Evolutionary conservation across 2,888 invertebrate species (phyloP).

Genomic region (Bruchidius siliquastri): DNA sequence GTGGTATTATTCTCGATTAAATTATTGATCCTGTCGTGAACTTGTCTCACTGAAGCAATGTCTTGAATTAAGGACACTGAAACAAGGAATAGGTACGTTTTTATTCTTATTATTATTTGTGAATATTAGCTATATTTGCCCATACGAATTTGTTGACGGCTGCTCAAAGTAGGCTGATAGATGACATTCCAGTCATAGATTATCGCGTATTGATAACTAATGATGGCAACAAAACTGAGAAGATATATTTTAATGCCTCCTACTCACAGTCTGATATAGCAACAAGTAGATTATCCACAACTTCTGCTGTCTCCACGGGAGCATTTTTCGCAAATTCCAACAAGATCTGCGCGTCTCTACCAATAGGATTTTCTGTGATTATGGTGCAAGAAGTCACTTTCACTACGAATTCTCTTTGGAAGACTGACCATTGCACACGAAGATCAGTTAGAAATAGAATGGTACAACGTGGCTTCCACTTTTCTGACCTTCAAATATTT

Average conservation of each 20-base stretch:
- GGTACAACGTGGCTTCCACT: slow-evolving; percentile 66
- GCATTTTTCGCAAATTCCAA: slow-evolving; percentile 50
- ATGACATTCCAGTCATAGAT: too few species aligned
- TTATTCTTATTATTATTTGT: too few species aligned
- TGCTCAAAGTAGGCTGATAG: too few species aligned
- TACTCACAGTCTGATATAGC: slow-evolving; percentile 45
- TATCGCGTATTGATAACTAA: too few species aligned
- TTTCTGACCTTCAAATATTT: slow-evolving; percentile 49
- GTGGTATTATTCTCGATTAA: slow-evolving; percentile 43
- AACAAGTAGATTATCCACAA: slow-evolving; percentile 36
- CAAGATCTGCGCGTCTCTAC: slow-evolving; percentile 57
- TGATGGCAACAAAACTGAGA: too few species aligned
- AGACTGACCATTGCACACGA: slow-evolving; percentile 57
- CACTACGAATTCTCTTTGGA: slow-evolving; percentile 51
- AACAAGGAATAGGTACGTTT: slow-evolving; percentile 21
- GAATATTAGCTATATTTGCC: too few species aligned
- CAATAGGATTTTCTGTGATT: slow-evolving; percentile 69
- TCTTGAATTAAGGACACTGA: slow-evolving; percentile 53
- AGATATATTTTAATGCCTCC: neutral
- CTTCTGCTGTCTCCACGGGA: slow-evolving; percentile 38
- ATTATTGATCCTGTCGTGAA: slow-evolving; percentile 47
- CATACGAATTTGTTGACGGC: too few species aligned
- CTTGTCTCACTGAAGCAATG: slow-evolving; percentile 57
- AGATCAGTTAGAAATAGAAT: slow-evolving; percentile 69
- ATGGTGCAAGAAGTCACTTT: slow-evolving; percentile 54